Evolutionary conservation across 2,113 vertebrate genomes (phyloP).

Genomic region (Tamias sibiricus): DNA sequence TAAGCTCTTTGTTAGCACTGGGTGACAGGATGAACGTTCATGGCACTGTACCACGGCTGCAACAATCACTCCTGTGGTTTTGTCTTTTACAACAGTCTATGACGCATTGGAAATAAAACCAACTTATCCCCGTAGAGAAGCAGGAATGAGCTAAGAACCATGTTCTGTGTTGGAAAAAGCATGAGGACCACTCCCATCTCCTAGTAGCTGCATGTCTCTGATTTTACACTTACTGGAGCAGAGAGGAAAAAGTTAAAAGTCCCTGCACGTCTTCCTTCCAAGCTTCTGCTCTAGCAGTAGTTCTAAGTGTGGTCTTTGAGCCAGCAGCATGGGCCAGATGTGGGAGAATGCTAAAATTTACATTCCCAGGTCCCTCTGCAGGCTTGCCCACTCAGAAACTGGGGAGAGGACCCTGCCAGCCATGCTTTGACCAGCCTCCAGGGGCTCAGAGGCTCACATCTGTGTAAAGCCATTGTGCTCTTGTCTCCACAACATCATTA

Average conservation of each 20-base stretch:
- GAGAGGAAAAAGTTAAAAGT: too few relatives aligned
- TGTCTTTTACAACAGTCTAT: not conserved
- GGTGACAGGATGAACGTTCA: not conserved
- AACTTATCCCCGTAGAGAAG: not conserved
- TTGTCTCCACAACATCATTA: not conserved
- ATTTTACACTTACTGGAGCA: too few relatives aligned
- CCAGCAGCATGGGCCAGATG: not conserved
- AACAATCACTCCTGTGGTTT: not conserved
- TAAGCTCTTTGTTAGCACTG: not conserved
- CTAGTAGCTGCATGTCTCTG: accelerated
- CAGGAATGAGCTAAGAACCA: too few relatives aligned
- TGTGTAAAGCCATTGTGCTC: not conserved
- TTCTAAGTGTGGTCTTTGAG: not conserved
- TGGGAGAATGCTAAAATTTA: accelerated
- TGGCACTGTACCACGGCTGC: not conserved
- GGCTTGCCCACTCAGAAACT: accelerated
- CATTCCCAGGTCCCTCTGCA: not conserved
- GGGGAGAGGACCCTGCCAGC: not conserved
- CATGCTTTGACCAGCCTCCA: not conserved
- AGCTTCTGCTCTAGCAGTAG: not conserved
- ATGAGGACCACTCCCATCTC: not conserved
- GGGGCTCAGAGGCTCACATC: not conserved
- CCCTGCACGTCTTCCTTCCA: not conserved
- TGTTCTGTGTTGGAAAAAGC: too few relatives aligned
- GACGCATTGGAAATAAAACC: not conserved